Conservation (phyloP, 2,888 invertebrate species). For the Thalpophila matura region DNA sequence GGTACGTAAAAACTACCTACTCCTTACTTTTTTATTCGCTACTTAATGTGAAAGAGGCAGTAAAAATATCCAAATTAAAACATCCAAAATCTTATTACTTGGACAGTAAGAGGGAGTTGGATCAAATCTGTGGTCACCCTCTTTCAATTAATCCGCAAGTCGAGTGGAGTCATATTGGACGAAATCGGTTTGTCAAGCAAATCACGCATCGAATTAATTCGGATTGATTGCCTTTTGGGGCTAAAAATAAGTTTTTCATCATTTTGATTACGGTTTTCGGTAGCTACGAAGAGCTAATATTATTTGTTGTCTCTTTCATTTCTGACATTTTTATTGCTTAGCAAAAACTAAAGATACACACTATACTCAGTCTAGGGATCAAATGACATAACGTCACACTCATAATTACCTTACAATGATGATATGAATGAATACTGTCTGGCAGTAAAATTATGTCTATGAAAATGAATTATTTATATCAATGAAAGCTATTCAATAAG, state of each 20-base stretch:
- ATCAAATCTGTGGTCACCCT: slow-evolving; percentile 76
- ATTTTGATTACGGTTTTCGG: slow-evolving; percentile 9
- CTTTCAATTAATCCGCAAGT: slow-evolving; percentile 78
- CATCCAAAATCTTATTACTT: slow-evolving; percentile 35
- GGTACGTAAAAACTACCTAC: too few relatives aligned
- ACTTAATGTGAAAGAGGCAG: too few relatives aligned
- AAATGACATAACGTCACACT: slow-evolving; percentile 14
- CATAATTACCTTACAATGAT: slow-evolving; percentile 14
- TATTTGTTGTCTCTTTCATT: background rate
- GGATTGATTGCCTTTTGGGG: slow-evolving; percentile 66
- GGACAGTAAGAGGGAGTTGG: slow-evolving; percentile 35
- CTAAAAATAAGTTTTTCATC: slow-evolving; percentile 46
- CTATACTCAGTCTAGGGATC: slow-evolving; percentile 12
- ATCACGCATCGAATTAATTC: slow-evolving; percentile 69
- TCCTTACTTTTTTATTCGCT: too few relatives aligned
- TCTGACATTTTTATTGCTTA: background rate
- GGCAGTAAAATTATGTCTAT: background rate
- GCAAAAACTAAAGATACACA: background rate
- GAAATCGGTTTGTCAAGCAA: slow-evolving; percentile 74
- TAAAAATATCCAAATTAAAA: too few relatives aligned
- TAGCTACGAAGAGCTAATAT: background rate
- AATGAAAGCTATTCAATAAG: slow-evolving; percentile 2
- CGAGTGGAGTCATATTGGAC: slow-evolving; percentile 70
- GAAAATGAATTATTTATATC: slow-evolving; percentile 3
- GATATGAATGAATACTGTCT: slow-evolving; percentile 6